Conservation (phyloP, 2,113 vertebrate species). For the Pseudopodoces humilis region DNA sequence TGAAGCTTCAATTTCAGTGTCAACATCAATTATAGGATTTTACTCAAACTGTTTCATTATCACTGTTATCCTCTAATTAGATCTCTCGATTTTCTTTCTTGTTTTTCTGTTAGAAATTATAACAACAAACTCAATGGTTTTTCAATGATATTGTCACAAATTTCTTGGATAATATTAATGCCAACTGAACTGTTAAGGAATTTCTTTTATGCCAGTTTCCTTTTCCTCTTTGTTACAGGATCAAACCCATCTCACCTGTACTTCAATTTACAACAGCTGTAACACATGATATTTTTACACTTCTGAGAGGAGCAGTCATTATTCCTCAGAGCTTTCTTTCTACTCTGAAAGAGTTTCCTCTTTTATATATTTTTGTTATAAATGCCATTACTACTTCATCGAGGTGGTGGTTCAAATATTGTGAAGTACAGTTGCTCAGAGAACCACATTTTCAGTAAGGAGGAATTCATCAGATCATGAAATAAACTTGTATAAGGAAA, state of each 20-base stretch:
- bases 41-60: background rate
- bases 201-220: background rate
- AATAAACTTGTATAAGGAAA: background rate
- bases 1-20: background rate
- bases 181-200: background rate
- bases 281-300: background rate
- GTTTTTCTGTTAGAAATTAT: background rate
- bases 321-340: conserved; percentile 11
- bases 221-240: background rate
- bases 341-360: background rate
- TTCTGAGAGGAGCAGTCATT: background rate
- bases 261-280: conserved; percentile 5
- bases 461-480: background rate
- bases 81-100: background rate
- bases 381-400: background rate
- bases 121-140: background rate
- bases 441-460: background rate
- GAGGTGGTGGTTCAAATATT: background rate
- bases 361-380: background rate
- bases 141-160: background rate
- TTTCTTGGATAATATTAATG: background rate
- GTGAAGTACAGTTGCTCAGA: background rate
- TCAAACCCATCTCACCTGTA: background rate
- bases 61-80: background rate
- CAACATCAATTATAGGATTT: background rate